Base-by-base conservation (phyloP, 2,888 invertebrate genomes). In the Cyclophora albipunctata region DNA sequence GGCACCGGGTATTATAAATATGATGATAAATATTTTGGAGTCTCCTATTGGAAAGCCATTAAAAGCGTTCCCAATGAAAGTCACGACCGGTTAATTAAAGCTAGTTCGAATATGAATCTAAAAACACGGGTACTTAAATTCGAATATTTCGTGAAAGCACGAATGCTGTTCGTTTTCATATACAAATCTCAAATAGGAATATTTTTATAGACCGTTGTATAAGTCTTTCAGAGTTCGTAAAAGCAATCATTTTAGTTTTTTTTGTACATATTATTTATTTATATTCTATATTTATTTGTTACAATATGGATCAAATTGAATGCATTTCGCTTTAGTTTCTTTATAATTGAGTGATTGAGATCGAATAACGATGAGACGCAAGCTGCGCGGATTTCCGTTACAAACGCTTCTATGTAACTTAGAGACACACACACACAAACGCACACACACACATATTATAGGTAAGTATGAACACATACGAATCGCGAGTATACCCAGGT, bases 361-460 rank as follows among this genome's bases (percentile, higher is more conserved):
- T 73, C 80, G 79, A 77, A 83, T 80, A 81, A 66, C 68, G 72
- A 84, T 81, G 82, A 82, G 78, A 70, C 76, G 57, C 77, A 72
- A 73, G 58, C 75, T 69, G 74, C 67, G 74, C 72, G 61, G 72
- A 73, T 79, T 80, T 77, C 71, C 73, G 71, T 72, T 66, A 64
- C 20, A 20, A 5, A 43, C 55, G 63, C 64, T 37, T 37, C 37
- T 5, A 37, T 37, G 20, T 20, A 20, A 37, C 37, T 5, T 37
- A 37, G 4, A 5, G 4, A 5, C 37, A 1, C 5, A 37, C 37
- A 37, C 37, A 37, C 37, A 37, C 37, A 37, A n/a, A n/a, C n/a
- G n/a, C 37, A 1, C 5, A 37, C 37, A 37, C 37, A 37, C 37
- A 37, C 37, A 37, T 37, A 37, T 5, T 37, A 37, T 37, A 5